phyloP scores from a whole-genome alignment of 1,140 invertebrate species.

The Procambarus clarkii region DNA sequence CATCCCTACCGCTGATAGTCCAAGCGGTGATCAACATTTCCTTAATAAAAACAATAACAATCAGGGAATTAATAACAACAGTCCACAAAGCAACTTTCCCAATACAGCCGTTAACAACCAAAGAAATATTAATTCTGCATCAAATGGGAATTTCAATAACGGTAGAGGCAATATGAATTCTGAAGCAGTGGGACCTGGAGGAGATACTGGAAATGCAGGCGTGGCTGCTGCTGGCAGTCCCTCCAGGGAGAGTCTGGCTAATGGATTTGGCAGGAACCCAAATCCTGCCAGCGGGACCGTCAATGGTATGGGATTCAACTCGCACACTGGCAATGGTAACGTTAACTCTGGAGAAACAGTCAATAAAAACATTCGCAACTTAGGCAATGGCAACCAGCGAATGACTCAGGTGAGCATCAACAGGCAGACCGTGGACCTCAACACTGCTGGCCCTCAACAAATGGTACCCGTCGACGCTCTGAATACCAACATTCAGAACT shows the following conservation, averaged over 20 bases:
- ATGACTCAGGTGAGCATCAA: neutral
- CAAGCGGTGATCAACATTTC: neutral
- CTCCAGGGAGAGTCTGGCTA: no score
- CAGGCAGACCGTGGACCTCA: no score
- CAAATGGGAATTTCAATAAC: no score
- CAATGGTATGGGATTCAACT: no score
- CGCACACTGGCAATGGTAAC: neutral
- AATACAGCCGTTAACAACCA: neutral
- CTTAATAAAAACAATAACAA: neutral
- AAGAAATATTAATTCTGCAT: neutral
- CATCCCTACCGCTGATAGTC: neutral
- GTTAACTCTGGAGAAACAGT: neutral
- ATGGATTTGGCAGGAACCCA: no score
- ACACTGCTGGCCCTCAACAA: no score
- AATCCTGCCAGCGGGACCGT: no score
- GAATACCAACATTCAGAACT: neutral
- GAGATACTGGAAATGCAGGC: neutral
- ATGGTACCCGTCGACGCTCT: no score
- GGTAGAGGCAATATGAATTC: neutral
- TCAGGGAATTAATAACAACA: neutral
- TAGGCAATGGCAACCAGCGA: neutral
- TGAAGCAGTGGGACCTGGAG: neutral
- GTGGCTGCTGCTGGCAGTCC: no score
- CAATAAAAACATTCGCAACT: neutral
- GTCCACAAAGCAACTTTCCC: neutral